Percentiles rank a stretch among this genome's conserved stretches.
Conservation (phyloP, 2,113 vertebrate genomes). For the Hemiscyllium ocellatum region DNA sequence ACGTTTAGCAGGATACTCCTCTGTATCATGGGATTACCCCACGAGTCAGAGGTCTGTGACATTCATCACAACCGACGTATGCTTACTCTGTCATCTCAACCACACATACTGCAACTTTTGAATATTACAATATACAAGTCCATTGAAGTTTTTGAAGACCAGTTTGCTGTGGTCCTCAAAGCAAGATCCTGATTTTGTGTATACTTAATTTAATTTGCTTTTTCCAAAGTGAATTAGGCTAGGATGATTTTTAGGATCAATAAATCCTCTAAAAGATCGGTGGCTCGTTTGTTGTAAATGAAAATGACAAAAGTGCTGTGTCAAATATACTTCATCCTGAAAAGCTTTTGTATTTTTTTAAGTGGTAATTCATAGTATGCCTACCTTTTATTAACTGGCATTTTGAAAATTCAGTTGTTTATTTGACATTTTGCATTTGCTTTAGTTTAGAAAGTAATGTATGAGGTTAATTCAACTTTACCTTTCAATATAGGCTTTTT, state of each 20-base stretch:
- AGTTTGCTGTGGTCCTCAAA: not conserved
- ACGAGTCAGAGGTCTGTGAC: not conserved
- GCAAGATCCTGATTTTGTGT: not conserved
- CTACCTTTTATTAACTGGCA: not conserved
- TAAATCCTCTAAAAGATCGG: not conserved
- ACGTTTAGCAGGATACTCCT: not conserved
- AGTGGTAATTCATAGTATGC: no score
- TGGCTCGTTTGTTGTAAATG: not conserved
- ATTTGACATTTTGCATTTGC: slow-evolving; percentile 10
- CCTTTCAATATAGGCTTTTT: not conserved
- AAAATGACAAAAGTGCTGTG: not conserved
- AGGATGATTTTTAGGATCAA: not conserved
- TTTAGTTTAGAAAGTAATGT: not conserved
- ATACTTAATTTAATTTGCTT: not conserved
- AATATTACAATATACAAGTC: not conserved
- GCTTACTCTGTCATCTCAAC: not conserved
- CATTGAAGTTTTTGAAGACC: not conserved
- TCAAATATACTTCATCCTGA: not conserved
- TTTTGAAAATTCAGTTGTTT: not conserved
- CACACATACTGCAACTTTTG: not conserved
- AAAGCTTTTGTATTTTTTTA: not conserved
- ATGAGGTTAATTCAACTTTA: not conserved
- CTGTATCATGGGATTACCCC: not conserved
- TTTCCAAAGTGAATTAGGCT: not conserved
- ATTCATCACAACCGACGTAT: not conserved